Evolutionary conservation across 2,797 vertebrate genomes (phyloP), one percentile per base, ranked within the genome.

Genomic region (Molossus alvarezi): DNA sequence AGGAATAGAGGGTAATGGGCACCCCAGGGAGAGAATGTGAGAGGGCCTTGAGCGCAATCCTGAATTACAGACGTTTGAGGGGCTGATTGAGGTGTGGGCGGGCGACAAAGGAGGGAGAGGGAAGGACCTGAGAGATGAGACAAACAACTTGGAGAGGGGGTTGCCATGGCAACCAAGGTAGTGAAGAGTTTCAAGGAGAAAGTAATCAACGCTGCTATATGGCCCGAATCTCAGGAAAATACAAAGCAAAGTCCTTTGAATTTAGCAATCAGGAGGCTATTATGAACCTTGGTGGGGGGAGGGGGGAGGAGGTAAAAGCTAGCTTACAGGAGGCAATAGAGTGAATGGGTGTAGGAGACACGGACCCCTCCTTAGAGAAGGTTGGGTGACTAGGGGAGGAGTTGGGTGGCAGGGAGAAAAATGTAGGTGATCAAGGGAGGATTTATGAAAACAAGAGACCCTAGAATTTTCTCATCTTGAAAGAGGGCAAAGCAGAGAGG

Each of bases 81-180:
- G 64, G 9, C 69, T 57, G 11, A 75, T 7, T 41, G 37, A 58
- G 65, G 69, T 88, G 77, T 77, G 79, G 94, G 80, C 1, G 21
- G 69, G 72, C 0, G 3, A 96, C 90, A 90, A 84, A 96, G 81
- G 58, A 95, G 69, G 88, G 72, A 41, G 71, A 86, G 80, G 27
- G 90, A 96, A 95, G 18, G 95, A 82, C 90, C 81, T 71, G 85
- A 96, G 84, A 91, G 65, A 93, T 71, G 73, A n/a, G 20, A 94
- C 79, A 88, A 88, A 85, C 69, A 90, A 67, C 90, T 25, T 67
- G 33, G 71, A 90, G 90, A 80, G 58, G 48, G 72, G 17, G 92
- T 97, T 96, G 69, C 88, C 90, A 62, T 95, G 90, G 85, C 85
- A 97, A 96, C 95, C 85, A 83, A 96, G 65, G 90, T 95, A 90